phyloP scores from a whole-genome alignment of 2,888 invertebrate genomes.

The Lasioglossum malachurum region DNA sequence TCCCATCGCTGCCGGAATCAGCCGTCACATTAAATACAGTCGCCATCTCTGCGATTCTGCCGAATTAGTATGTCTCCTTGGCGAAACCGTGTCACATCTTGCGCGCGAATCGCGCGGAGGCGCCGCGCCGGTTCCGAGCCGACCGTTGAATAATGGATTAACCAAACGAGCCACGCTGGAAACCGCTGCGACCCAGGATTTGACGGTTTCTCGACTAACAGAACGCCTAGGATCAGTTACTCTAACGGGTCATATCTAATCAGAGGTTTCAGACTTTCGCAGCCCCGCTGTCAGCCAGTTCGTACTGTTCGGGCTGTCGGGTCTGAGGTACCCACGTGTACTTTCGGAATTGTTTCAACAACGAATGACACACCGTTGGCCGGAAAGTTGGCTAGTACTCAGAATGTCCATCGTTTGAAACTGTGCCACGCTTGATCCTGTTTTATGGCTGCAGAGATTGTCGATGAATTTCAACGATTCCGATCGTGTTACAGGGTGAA shows the following conservation, averaged over 20 bases:
- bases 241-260: background rate
- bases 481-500: background rate
- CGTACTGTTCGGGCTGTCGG: background rate
- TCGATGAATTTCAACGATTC: background rate
- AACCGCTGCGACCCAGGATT: conserved; percentile 38
- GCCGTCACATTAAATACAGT: conserved; percentile 43
- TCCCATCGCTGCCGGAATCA: conserved; percentile 53
- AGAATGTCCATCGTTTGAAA: background rate
- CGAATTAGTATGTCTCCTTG: conserved; percentile 53
- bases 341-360: background rate
- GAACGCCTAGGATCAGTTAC: background rate
- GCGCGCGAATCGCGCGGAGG: conserved; percentile 10
- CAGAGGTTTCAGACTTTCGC: background rate
- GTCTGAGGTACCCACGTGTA: background rate
- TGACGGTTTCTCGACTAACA: conserved; percentile 12
- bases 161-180: conserved; percentile 32
- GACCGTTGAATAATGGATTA: conserved; percentile 54
- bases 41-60: conserved; percentile 27
- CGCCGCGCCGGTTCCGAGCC: conserved; percentile 35
- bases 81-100: conserved; percentile 22
- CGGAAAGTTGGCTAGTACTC: background rate
- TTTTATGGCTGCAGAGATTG: background rate
- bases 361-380: background rate
- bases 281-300: background rate
- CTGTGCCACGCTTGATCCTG: background rate